phyloP scores from a whole-genome alignment of 2,888 invertebrate genomes.

The Lathronympha strigana region DNA sequence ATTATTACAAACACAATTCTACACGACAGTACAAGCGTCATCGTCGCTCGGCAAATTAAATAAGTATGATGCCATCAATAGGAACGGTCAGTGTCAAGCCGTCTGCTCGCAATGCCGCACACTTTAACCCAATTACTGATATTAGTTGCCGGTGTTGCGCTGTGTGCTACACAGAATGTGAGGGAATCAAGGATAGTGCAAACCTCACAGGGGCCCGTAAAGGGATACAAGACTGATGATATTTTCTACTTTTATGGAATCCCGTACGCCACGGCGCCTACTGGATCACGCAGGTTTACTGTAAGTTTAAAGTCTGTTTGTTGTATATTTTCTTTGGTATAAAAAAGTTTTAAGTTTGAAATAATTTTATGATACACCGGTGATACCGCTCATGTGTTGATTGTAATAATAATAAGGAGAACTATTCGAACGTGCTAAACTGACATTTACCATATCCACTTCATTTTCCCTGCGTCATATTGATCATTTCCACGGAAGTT shows the following conservation, averaged over 20 bases:
- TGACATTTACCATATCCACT: too few species aligned
- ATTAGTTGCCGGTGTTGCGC: neutral
- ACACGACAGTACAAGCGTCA: neutral
- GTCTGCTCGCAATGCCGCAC: neutral
- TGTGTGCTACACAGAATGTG: neutral
- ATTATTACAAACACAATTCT: neutral
- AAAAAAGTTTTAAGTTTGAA: too few species aligned
- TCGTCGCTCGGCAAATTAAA: neutral
- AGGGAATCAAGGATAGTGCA: conserved; percentile 24
- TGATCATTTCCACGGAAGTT: too few species aligned
- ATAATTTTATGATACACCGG: too few species aligned
- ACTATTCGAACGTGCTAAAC: too few species aligned
- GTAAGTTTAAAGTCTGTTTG: conserved; percentile 5
- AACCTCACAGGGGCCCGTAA: conserved; percentile 36
- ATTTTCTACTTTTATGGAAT: conserved; percentile 30
- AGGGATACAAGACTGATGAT: conserved; percentile 30
- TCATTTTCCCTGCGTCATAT: too few species aligned
- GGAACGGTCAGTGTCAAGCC: neutral
- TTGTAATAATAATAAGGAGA: too few species aligned
- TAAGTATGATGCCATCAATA: neutral
- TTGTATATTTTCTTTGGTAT: neutral
- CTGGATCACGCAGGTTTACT: conserved; percentile 24
- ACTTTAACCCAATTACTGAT: neutral
- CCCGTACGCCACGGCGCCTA: conserved; percentile 36
- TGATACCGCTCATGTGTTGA: too few species aligned